Percentiles rank a stretch among this genome's conserved stretches.
phyloP scores from a whole-genome alignment of 2,888 invertebrate genomes.

The Eurytoma californica region DNA sequence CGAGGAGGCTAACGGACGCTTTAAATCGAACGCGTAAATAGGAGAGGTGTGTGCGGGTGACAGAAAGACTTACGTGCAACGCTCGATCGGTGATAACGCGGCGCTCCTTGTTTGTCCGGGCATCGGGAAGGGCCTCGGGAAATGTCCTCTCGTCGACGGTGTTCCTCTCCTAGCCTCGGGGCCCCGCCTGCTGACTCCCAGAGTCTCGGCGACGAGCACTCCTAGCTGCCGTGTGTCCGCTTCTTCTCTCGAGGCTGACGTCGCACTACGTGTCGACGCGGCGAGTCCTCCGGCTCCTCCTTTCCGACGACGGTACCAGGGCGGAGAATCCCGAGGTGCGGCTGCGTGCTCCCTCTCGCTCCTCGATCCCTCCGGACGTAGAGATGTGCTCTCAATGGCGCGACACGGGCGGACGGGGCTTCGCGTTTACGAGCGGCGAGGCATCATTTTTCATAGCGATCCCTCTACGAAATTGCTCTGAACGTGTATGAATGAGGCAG shows the following conservation, averaged over 20 bases:
- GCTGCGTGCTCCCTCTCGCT: background rate
- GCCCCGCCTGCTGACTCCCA: background rate
- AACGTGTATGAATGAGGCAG: background rate
- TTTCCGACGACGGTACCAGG: background rate
- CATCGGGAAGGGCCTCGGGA: constrained; percentile 46
- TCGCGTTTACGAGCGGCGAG: constrained; percentile 22
- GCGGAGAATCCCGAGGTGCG: background rate
- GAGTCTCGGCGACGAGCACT: background rate
- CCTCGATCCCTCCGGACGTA: background rate
- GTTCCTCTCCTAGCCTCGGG: background rate
- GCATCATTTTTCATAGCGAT: constrained; percentile 40
- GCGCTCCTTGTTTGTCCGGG: constrained; percentile 29
- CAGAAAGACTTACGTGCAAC: constrained; percentile 52
- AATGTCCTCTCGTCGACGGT: constrained; percentile 1
- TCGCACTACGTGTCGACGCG: background rate
- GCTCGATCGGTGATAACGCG: constrained; percentile 38
- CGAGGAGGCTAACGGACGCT: too few relatives aligned
- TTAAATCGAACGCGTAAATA: background rate
- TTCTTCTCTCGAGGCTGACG: background rate
- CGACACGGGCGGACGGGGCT: constrained; percentile 37
- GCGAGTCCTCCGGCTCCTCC: background rate
- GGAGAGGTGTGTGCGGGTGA: background rate
- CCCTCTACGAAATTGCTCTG: constrained; percentile 3
- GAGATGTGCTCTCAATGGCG: constrained; percentile 30
- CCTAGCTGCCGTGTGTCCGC: background rate